These are phyloP conservation scores for Dendropsophus ebraccatus DNA, from an alignment of 2,113 vertebrate genomes.

Conservation along the genomic window DNA sequence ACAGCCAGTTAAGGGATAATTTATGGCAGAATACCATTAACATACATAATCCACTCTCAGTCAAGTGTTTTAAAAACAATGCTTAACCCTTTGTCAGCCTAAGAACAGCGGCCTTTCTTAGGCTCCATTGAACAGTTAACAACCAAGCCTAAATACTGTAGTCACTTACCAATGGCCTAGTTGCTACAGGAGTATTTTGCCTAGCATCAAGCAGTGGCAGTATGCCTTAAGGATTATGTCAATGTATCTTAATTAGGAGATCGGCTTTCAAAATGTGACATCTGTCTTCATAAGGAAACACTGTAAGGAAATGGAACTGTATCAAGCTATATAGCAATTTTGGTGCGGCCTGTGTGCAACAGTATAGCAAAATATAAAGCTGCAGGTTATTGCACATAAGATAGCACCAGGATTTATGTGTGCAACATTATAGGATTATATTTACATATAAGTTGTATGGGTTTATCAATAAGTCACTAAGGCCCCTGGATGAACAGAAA, in stretches of 20 bases:
- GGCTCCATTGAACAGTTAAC: not conserved
- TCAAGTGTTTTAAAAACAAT: not conserved
- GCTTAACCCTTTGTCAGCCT: not conserved
- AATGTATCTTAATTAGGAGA: constrained; percentile 50
- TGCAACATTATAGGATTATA: not conserved
- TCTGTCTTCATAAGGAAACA: constrained; percentile 42
- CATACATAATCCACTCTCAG: not conserved
- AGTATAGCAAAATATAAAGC: constrained; percentile 13
- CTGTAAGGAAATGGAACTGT: not conserved
- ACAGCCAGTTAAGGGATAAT: not conserved
- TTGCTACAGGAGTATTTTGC: constrained; percentile 29
- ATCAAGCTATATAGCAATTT: not conserved
- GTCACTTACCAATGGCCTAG: constrained; percentile 23
- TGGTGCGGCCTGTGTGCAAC: constrained; percentile 7
- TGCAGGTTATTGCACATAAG: not conserved
- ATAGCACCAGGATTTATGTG: not conserved
- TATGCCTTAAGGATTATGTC: constrained; percentile 46
- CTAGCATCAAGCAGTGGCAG: constrained; percentile 32
- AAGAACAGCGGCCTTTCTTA: not conserved
- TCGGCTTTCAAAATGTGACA: constrained; percentile 52
- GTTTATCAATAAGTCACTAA: constrained; percentile 3
- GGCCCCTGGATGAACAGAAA: not conserved
- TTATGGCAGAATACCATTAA: not conserved
- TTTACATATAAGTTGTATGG: not conserved
- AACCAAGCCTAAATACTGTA: constrained; percentile 19